Percentiles rank a stretch among this genome's conserved stretches.
These are phyloP conservation scores for Syrphus vitripennis DNA, from an alignment of 2,888 invertebrate species.

Conservation along the genomic window DNA sequence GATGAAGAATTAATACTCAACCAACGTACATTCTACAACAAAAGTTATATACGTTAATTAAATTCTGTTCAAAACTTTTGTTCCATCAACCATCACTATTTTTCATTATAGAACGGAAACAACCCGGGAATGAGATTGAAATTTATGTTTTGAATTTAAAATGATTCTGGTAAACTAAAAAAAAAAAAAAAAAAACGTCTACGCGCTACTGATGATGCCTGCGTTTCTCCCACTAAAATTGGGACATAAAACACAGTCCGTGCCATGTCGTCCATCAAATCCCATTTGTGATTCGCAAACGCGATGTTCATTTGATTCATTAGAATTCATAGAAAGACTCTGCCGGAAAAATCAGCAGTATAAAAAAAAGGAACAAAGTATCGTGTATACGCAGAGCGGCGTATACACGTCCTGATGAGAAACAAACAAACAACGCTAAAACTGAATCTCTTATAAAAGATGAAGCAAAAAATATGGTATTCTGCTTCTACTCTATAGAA, in stretches of 20 bases:
- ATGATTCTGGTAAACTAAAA: neutral
- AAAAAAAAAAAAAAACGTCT: neutral
- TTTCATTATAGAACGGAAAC: slow-evolving; percentile 37
- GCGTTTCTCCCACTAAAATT: neutral
- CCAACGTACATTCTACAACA: neutral
- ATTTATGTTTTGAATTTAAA: slow-evolving; percentile 53
- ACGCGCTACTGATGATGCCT: too few species aligned
- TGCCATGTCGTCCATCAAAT: slow-evolving; percentile 16
- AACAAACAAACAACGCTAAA: neutral
- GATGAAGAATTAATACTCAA: neutral
- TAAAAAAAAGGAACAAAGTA: slow-evolving; percentile 7
- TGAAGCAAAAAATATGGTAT: neutral
- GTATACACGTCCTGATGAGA: neutral
- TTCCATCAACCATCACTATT: slow-evolving; percentile 8
- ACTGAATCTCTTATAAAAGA: neutral
- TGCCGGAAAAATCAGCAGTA: neutral
- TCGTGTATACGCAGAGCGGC: neutral
- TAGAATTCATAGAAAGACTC: slow-evolving; percentile 56
- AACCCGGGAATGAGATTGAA: slow-evolving; percentile 41
- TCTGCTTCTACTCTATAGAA: too few species aligned
- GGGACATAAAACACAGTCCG: neutral
- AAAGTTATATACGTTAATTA: slow-evolving; percentile 19
- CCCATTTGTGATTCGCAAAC: neutral
- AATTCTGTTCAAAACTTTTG: slow-evolving; percentile 40
- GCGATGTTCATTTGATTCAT: slow-evolving; percentile 41